Evolutionary conservation across 2,888 invertebrate genomes (phyloP).

Genomic region (Choreutis nemorana): DNA sequence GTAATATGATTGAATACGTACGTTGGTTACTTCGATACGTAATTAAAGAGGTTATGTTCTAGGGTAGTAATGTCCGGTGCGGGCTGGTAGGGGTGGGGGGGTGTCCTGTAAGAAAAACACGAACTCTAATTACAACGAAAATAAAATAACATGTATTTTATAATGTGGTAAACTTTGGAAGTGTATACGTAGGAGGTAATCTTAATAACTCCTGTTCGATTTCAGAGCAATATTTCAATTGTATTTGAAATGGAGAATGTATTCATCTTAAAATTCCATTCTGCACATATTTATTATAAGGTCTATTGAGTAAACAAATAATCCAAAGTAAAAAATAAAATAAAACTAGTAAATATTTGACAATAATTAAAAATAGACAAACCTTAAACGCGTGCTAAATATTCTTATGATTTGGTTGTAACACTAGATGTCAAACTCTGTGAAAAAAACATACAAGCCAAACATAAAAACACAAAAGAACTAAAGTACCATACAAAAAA

Average conservation of each 20-base stretch:
- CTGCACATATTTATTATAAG: too few relatives aligned
- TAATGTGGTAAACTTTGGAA: too few relatives aligned
- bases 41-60: conserved; percentile 54
- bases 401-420: conserved; percentile 35
- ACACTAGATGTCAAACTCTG: conserved; percentile 53
- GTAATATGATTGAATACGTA: too few relatives aligned
- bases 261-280: too few relatives aligned
- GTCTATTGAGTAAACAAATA: too few relatives aligned
- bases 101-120: conserved; percentile 37
- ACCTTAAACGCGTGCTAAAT: conserved; percentile 29
- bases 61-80: conserved; percentile 53
- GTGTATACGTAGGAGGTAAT: too few relatives aligned
- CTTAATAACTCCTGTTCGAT: too few relatives aligned
- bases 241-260: too few relatives aligned
- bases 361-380: conserved; percentile 26
- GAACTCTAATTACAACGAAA: background rate
- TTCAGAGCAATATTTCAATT: too few relatives aligned
- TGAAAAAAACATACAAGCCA: conserved; percentile 26
- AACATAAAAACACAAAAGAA: conserved; percentile 8
- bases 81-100: conserved; percentile 55
- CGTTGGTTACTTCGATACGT: too few relatives aligned
- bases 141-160: background rate
- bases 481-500: conserved; percentile 5
- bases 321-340: conserved; percentile 4
- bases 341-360: conserved; percentile 1